A percentile compares a stretch with the other conserved stretches of the same genome.
These are phyloP conservation scores for Drosophila elegans DNA, from an alignment of 1,140 invertebrate species.

Conservation along the genomic window DNA sequence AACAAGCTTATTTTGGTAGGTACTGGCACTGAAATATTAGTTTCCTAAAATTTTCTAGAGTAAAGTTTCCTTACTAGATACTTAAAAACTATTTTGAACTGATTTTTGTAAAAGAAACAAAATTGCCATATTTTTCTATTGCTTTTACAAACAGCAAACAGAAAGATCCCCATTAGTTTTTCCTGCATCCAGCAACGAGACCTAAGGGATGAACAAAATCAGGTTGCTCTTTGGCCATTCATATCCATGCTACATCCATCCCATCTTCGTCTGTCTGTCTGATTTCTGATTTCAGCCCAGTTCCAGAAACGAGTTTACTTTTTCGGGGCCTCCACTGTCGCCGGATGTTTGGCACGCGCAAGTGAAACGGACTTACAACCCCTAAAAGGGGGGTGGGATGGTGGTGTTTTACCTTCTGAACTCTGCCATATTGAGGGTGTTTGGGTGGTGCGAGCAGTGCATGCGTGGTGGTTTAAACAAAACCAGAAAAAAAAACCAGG, in stretches of 20 bases:
- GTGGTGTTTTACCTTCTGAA: slow-evolving; percentile 19
- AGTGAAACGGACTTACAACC: slow-evolving; percentile 62
- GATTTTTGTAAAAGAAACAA: background rate
- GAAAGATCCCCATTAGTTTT: slow-evolving; percentile 1
- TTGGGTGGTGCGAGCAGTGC: slow-evolving; percentile 63
- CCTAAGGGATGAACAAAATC: slow-evolving; percentile 11
- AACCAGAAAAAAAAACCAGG: background rate
- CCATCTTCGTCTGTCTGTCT: background rate
- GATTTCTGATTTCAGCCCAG: slow-evolving; percentile 7
- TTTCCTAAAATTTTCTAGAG: no score
- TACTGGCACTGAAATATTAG: no score
- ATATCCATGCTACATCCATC: background rate
- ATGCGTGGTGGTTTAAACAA: slow-evolving; percentile 52
- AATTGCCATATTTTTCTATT: no score
- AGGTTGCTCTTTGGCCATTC: background rate
- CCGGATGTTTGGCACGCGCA: slow-evolving; percentile 56
- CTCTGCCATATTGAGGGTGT: slow-evolving; percentile 2
- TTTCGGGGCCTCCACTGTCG: slow-evolving; percentile 38
- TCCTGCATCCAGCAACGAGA: background rate
- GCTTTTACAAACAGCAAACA: background rate
- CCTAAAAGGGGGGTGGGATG: slow-evolving; percentile 23
- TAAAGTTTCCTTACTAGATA: background rate
- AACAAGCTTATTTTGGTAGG: no score
- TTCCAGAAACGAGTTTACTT: background rate
- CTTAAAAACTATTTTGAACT: background rate